phyloP scores from a whole-genome alignment of 2,797 vertebrate species.

The Choloepus didactylus region DNA sequence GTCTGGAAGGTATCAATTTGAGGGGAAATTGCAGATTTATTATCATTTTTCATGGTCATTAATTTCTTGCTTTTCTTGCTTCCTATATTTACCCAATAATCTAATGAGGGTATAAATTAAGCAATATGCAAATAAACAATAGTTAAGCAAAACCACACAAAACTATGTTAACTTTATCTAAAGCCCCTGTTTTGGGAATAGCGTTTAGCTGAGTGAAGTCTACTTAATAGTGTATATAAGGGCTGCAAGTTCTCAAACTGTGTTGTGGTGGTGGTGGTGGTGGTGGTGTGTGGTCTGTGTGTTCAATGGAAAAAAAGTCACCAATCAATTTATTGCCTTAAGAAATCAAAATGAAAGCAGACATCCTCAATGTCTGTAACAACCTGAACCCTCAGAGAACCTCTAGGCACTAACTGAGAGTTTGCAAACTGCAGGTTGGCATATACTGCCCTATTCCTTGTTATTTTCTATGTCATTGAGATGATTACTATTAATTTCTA shows the following conservation, averaged over 20 bases:
- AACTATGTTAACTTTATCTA: neutral
- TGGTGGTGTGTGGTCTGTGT: too few species aligned
- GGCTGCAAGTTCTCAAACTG: neutral
- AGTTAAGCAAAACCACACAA: neutral
- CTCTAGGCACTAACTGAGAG: too few species aligned
- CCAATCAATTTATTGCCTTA: neutral
- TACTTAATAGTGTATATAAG: neutral
- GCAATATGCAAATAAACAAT: neutral
- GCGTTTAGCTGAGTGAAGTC: neutral
- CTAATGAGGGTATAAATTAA: neutral
- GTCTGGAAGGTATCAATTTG: neutral
- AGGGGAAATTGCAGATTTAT: neutral
- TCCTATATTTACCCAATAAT: neutral
- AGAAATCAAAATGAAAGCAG: constrained; percentile 5
- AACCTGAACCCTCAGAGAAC: neutral
- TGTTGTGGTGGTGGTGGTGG: neutral
- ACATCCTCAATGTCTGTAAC: neutral
- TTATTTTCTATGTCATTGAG: neutral
- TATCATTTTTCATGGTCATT: neutral
- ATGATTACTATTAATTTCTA: neutral
- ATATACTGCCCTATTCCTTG: neutral
- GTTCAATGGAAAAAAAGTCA: too few species aligned
- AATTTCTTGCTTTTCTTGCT: constrained; percentile 15
- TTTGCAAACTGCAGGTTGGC: neutral
- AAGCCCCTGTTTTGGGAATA: neutral